Conservation (phyloP, 2,113 vertebrate genomes). For the Bufo bufo region DNA sequence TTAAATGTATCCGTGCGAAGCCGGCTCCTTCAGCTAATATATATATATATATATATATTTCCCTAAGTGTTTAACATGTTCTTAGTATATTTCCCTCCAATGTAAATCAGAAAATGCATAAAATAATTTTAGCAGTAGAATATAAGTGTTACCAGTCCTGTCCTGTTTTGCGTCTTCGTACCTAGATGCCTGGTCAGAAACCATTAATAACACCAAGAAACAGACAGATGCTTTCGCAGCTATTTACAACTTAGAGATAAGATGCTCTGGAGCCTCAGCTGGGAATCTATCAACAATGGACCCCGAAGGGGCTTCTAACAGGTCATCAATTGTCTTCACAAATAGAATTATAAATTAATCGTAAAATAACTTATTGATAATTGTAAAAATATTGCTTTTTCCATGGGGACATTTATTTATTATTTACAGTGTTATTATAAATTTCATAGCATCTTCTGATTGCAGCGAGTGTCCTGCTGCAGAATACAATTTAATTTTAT, state of each 20-base stretch:
- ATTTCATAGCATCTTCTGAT: not conserved
- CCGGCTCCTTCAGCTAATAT: too few relatives aligned
- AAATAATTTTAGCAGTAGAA: not conserved
- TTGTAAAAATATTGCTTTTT: not conserved
- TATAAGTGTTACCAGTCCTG: not conserved
- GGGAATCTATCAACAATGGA: constrained; percentile 30
- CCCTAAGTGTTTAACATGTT: not conserved
- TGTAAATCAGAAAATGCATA: not conserved
- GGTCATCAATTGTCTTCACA: constrained; percentile 8
- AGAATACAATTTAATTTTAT: not conserved
- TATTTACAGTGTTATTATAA: not conserved
- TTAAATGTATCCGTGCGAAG: too few relatives aligned
- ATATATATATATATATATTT: not conserved
- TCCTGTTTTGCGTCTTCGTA: not conserved
- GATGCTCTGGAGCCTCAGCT: constrained; percentile 5
- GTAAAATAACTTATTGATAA: not conserved
- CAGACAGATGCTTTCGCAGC: constrained; percentile 33
- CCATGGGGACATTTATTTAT: not conserved
- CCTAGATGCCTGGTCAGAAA: not conserved
- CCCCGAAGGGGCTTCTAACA: not conserved
- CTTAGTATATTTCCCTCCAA: not conserved
- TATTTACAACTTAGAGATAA: constrained; percentile 43
- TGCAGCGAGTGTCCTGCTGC: not conserved
- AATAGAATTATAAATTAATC: not conserved
- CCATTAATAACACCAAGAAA: constrained; percentile 8